Conservation (phyloP, 2,888 invertebrate species). For the Laothoe populi region DNA sequence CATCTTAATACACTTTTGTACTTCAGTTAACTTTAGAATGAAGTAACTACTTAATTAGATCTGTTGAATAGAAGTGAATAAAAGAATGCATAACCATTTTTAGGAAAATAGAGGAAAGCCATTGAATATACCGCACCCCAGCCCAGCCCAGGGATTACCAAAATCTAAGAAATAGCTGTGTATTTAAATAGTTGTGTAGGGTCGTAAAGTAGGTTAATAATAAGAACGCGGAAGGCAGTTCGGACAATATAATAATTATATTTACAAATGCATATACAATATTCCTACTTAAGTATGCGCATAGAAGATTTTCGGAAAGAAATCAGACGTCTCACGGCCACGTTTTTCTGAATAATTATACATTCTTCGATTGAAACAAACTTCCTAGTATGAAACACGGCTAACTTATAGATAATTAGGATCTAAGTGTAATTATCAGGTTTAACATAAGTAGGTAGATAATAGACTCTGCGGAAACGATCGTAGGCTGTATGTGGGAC, state of each 20-base stretch:
- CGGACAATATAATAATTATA: not conserved
- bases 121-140: too few relatives aligned
- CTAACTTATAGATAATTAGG: constrained; percentile 4
- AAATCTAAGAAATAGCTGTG: too few relatives aligned
- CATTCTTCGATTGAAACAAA: not conserved
- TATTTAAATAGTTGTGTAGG: too few relatives aligned
- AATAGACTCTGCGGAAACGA: constrained; percentile 19
- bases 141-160: too few relatives aligned
- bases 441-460: constrained; percentile 24
- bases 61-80: too few relatives aligned
- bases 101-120: too few relatives aligned
- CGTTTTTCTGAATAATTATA: not conserved
- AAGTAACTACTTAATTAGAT: too few relatives aligned
- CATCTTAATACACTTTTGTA: too few relatives aligned
- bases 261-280: not conserved
- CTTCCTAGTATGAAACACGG: not conserved
- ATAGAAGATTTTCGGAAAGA: not conserved
- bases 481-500: constrained; percentile 29
- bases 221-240: too few relatives aligned
- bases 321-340: not conserved
- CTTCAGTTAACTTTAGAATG: too few relatives aligned
- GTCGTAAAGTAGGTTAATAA: too few relatives aligned
- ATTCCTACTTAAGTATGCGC: not conserved
- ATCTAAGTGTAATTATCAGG: constrained; percentile 17
- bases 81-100: too few relatives aligned